Evolutionary conservation across 2,888 invertebrate species (phyloP).

Genomic region (Melanchra persicariae): DNA sequence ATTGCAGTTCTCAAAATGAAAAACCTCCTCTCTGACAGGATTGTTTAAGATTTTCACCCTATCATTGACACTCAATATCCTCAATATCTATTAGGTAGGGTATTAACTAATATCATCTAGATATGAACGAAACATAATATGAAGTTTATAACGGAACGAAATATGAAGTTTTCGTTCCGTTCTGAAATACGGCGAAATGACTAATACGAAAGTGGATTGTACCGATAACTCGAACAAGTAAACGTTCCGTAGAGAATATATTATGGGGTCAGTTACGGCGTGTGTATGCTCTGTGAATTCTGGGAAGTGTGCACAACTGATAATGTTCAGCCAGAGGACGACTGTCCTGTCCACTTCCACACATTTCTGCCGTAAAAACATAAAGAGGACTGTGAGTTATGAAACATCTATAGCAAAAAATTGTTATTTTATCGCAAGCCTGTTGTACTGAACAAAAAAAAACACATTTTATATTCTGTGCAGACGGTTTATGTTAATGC

Average conservation of each 20-base stretch:
- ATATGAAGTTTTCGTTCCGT: conserved; percentile 13
- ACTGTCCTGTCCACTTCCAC: background rate
- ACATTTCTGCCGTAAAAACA: conserved; percentile 1
- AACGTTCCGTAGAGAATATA: conserved; percentile 43
- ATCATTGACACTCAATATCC: background rate
- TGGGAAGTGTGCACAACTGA: conserved; percentile 16
- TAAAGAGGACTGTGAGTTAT: conserved; percentile 1
- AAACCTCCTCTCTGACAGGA: background rate
- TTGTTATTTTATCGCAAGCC: background rate
- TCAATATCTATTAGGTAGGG: too few relatives aligned
- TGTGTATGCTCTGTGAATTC: conserved; percentile 30
- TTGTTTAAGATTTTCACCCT: background rate
- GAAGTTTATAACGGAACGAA: conserved; percentile 9
- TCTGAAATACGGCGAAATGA: conserved; percentile 30
- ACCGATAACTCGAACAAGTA: conserved; percentile 53
- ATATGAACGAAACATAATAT: too few relatives aligned
- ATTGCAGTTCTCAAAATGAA: background rate
- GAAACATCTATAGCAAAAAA: background rate
- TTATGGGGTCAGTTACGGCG: conserved; percentile 20
- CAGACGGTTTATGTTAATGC: conserved; percentile 53
- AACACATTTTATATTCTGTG: conserved; percentile 41
- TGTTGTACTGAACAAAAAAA: conserved; percentile 11
- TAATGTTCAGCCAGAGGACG: conserved; percentile 12
- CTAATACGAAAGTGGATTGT: conserved; percentile 52
- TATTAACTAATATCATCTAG: too few relatives aligned